Percentiles rank a stretch among this genome's conserved stretches.
phyloP scores from a whole-genome alignment of 2,113 vertebrate genomes.

The Condylura cristata region DNA sequence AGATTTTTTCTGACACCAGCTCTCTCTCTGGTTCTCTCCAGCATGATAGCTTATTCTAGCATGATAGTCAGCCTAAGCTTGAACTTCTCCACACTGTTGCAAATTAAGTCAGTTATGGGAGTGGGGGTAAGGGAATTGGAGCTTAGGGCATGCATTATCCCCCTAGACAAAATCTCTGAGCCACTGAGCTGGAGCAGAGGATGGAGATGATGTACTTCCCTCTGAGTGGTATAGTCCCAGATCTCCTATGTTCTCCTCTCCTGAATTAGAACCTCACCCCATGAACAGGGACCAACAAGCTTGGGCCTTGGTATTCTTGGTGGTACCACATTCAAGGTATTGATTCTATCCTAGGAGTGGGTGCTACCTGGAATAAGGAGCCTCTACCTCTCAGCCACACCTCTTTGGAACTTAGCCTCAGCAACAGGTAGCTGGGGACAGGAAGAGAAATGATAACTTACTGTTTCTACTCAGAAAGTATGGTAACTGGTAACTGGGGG shows the following conservation, averaged over 20 bases:
- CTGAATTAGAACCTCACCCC: background rate
- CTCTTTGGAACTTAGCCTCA: background rate
- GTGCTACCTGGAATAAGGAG: background rate
- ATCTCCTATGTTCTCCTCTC: constrained; percentile 36
- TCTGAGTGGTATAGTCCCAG: background rate
- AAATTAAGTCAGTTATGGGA: background rate
- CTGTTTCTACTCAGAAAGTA: background rate
- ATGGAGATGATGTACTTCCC: background rate
- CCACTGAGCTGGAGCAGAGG: background rate
- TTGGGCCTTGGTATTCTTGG: background rate
- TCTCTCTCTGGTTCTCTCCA: background rate
- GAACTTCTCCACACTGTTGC: background rate
- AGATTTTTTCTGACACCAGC: constrained; percentile 5
- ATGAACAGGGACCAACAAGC: background rate
- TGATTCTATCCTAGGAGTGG: background rate
- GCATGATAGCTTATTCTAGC: background rate
- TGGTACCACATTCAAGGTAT: background rate
- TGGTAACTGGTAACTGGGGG: background rate
- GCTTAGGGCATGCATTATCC: background rate
- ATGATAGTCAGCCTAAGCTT: background rate
- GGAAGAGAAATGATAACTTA: background rate
- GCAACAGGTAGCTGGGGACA: background rate
- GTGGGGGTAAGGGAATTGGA: background rate
- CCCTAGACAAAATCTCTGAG: background rate
- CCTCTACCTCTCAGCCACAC: background rate